phyloP scores from a whole-genome alignment of 2,113 vertebrate species.

The Malaclemys terrapin region DNA sequence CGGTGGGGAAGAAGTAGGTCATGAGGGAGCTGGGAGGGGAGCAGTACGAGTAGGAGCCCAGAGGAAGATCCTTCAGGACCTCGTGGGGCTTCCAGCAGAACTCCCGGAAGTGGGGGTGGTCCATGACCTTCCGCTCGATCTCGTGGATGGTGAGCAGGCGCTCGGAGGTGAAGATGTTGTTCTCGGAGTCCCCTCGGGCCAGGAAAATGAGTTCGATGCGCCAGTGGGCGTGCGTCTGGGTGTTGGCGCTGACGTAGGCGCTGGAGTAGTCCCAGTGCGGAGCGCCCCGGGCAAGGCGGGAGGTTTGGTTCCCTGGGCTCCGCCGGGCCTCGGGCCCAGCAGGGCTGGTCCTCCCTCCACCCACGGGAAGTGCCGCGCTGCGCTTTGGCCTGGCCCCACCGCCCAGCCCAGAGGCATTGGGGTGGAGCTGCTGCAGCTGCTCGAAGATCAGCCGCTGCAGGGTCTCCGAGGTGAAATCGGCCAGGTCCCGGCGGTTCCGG shows the following conservation, averaged over 20 bases:
- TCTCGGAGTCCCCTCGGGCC: slow-evolving; percentile 88
- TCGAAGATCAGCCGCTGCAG: slow-evolving; percentile 88
- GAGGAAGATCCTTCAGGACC: slow-evolving; percentile 90
- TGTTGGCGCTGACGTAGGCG: slow-evolving; percentile 84
- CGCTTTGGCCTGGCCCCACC: not conserved
- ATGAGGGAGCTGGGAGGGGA: slow-evolving; percentile 92
- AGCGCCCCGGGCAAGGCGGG: slow-evolving; percentile 33
- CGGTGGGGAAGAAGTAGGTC: slow-evolving; percentile 97
- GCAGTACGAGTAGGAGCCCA: slow-evolving; percentile 94
- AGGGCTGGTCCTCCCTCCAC: rapidly evolving
- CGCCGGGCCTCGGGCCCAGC: rapidly evolving
- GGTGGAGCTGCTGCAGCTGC: slow-evolving; percentile 80
- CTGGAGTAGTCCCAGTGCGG: slow-evolving; percentile 78
- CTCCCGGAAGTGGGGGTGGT: slow-evolving; percentile 92
- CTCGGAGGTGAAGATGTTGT: slow-evolving; percentile 96
- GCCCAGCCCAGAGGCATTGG: slow-evolving; percentile 37
- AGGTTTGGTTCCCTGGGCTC: slow-evolving; percentile 16
- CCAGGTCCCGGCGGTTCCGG: slow-evolving; percentile 88
- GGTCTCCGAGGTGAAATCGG: slow-evolving; percentile 85
- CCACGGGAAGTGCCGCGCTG: not conserved
- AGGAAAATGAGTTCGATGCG: slow-evolving; percentile 96
- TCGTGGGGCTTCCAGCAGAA: slow-evolving; percentile 99
- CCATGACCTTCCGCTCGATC: slow-evolving; percentile 94
- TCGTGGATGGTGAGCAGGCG: slow-evolving; percentile 92
- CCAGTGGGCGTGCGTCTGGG: slow-evolving; percentile 94